Base-by-base conservation (phyloP, 1,140 invertebrate genomes). In the Heterodera schachtii region DNA sequence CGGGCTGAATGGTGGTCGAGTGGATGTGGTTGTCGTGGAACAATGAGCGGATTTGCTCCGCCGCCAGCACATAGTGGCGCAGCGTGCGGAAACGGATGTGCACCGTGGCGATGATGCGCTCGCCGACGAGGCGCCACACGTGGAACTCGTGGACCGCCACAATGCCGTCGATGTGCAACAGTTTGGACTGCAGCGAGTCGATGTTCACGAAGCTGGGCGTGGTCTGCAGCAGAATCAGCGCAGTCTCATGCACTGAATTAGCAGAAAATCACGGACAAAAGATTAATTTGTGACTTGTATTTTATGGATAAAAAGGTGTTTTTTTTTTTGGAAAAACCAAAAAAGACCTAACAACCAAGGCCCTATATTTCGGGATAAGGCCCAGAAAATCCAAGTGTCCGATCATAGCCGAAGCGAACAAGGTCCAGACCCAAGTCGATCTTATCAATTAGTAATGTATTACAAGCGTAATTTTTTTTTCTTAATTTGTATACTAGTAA, bases 1-100 rank as follows among this genome's bases (percentile, higher is more conserved):
- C 92, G 49, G 92, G 92, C 84, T 93, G 92, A 81, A 93, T 92
- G 3, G 92, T 93, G 13, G 92, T 92, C 44, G 92, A 92, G 87
- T 93, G 92, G 80, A 93, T 93, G 1, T 92, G 92, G 83, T 91
- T 90, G 80, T 91, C 90, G 82, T 93, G 92, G 85, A 93, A 93
- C 73, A 93, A 87, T 44, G 87, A 78, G 77, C 92, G 91, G 21
- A 92, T 90, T 78, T 90, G 85, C 49, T 87, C 87, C 9, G 92
- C 92, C 44, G 92, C 90, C 21, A 85, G 78, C 90, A 92, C 91
- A 83, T 93, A 93, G 67, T 92, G 90, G 19, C 88, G 78, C 21
- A 92, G 85, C 84, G 91, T 91, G 43, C 87, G 88, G 85, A 92
- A 92, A 31, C 90, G 87, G 44, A 93, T 91, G 85, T 93, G 92